phyloP scores from a whole-genome alignment of 2,113 vertebrate genomes.

The Propithecus coquereli region DNA sequence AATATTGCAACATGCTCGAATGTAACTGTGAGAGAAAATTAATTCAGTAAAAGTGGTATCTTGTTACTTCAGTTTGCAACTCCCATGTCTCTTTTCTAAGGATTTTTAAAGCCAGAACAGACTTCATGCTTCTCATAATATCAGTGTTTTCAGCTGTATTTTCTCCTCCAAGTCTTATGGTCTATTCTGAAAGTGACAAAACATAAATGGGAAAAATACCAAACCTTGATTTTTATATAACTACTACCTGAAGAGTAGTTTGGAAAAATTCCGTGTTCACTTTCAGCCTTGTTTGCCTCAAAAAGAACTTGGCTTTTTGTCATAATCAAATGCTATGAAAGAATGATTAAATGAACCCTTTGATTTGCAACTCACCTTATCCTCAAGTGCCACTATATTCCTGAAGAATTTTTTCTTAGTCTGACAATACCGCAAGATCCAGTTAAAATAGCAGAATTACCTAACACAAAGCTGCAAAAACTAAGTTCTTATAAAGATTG shows the following conservation, averaged over 20 bases:
- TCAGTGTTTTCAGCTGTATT: conserved; percentile 39
- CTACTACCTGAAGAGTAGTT: conserved; percentile 19
- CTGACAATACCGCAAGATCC: neutral
- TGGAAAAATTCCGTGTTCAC: conserved; percentile 49
- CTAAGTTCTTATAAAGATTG: conserved; percentile 38
- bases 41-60: conserved; percentile 43
- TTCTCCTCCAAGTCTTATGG: conserved; percentile 29
- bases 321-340: conserved; percentile 53
- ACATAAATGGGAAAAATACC: conserved; percentile 48
- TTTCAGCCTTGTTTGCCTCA: conserved; percentile 2
- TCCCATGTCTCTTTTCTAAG: conserved; percentile 40
- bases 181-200: conserved; percentile 54
- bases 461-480: conserved; percentile 63
- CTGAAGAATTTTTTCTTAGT: conserved; percentile 38
- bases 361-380: conserved; percentile 51
- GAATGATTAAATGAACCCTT: conserved; percentile 56
- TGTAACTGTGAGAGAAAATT: conserved; percentile 21
- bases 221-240: conserved; percentile 54
- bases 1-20: conserved; percentile 23
- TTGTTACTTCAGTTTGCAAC: conserved; percentile 25
- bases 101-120: conserved; percentile 60
- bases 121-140: conserved; percentile 14
- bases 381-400: conserved; percentile 46
- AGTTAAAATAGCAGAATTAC: conserved; percentile 43
- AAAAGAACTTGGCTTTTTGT: conserved; percentile 47